Conservation (phyloP, 2,888 invertebrate genomes). For the Nomada ferruginata region DNA sequence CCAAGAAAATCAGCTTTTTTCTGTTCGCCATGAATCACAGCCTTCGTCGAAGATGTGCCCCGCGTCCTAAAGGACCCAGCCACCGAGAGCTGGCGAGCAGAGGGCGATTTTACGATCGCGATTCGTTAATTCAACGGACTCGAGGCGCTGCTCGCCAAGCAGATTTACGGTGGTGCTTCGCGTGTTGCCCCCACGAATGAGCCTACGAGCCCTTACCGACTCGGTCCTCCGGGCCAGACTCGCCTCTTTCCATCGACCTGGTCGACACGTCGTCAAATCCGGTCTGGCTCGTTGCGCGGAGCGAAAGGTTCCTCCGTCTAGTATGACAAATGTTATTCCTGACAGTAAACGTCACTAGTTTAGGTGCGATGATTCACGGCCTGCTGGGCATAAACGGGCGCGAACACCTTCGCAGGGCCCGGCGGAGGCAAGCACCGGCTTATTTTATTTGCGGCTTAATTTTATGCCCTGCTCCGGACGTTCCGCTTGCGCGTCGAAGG, state of each 20-base stretch:
- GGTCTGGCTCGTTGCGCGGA: constrained; percentile 54
- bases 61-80: neutral
- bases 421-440: constrained; percentile 54
- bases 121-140: constrained; percentile 74
- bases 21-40: constrained; percentile 51
- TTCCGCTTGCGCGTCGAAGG: constrained; percentile 24
- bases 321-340: constrained; percentile 82
- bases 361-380: constrained; percentile 81
- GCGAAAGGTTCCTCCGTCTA: constrained; percentile 64
- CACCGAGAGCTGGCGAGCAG: constrained; percentile 33
- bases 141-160: constrained; percentile 59
- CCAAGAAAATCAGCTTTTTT: constrained; percentile 52
- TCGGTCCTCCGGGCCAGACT: constrained; percentile 4
- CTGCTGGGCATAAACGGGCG: constrained; percentile 64
- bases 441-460: constrained; percentile 82
- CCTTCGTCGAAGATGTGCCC: constrained; percentile 22
- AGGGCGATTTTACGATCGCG: constrained; percentile 69
- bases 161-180: constrained; percentile 77
- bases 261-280: constrained; percentile 46
- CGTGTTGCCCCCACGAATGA: constrained; percentile 50
- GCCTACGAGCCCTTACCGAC: constrained; percentile 44
- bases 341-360: constrained; percentile 83
- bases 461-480: constrained; percentile 75
- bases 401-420: constrained; percentile 55
- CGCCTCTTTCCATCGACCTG: constrained; percentile 27